Base-by-base conservation (phyloP, 1,140 invertebrate species). In the Nephotettix cincticeps region DNA sequence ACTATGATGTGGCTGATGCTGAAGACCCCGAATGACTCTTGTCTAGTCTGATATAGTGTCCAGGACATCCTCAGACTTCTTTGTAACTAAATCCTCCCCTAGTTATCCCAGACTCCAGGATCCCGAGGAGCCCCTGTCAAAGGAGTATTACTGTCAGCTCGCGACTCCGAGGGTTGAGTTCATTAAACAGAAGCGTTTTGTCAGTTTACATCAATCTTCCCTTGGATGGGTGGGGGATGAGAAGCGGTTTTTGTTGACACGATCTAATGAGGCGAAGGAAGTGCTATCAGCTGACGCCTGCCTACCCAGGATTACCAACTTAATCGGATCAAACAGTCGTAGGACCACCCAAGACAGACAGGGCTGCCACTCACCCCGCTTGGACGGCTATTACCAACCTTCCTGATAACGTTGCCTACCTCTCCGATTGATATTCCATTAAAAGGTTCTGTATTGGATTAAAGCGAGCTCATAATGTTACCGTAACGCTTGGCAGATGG, bases 261-360 rank as follows among this genome's bases (percentile, higher is more conserved):
- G 56, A 61, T 61, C 56, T 61, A 61, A 61, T 61, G 56, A 61
- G 56, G 21, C 56, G n/a, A 28, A 61, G 56, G 56, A 61, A 13
- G 6, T 61, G 56, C 56, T 61, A 61, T 61, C 56, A 28, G 21
- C 56, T 61, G 56, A 61, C 56, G 56, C 56, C 56, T 61, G 56
- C 56, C 56, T 51, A 3, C 14, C 56, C 25, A 61, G 56, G 56
- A 61, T 61, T 61, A 61, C 56, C 56, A 61, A 61, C 56, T 61
- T 61, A 61, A 61, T 61, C 56, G 56, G 56, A 61, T 61, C 56
- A 61, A 14, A 21, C 14, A 17, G 47, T 27, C 56, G 13, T 14
- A 61, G 25, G 56, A 28, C 21, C 21, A 28, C 14, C 13, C 56
- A 14, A 25, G 14, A 4, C 25, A 28, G 21, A 61, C 56, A 27